Conservation (phyloP, 2,113 vertebrate genomes). For the Lasiurus borealis region DNA sequence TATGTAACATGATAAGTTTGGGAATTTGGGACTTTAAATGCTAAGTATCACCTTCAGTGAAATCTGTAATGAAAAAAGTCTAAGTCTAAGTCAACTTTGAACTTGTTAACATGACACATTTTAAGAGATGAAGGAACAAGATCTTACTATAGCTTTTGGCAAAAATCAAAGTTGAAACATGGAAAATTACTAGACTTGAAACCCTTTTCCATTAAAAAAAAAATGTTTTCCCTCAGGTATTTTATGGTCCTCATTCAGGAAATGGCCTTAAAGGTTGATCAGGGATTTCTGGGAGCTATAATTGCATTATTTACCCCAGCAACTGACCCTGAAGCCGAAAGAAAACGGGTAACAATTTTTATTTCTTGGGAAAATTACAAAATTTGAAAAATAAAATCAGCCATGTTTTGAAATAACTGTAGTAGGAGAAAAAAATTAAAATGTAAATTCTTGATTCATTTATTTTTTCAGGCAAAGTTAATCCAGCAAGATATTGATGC, state of each 20-base stretch:
- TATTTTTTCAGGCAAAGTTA: conserved; percentile 88
- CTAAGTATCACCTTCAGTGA: neutral
- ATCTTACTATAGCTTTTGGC: neutral
- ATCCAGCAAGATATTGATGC: conserved; percentile 92
- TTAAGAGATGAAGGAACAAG: conserved; percentile 12
- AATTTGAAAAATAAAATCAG: neutral
- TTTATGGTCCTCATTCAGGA: conserved; percentile 99
- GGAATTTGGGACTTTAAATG: neutral
- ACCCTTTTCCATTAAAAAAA: neutral
- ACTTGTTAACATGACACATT: neutral
- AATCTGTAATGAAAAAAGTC: neutral
- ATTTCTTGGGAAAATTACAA: conserved; percentile 17
- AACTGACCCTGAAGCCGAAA: conserved; percentile 87
- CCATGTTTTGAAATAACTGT: neutral
- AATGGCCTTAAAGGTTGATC: conserved; percentile 98
- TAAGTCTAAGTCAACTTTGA: neutral
- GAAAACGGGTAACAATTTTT: conserved; percentile 89
- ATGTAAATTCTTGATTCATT: conserved; percentile 61
- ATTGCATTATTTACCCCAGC: conserved; percentile 91
- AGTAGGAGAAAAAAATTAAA: conserved; percentile 20
- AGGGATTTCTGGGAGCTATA: conserved; percentile 94
- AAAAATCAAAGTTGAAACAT: neutral
- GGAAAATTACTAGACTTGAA: conserved; percentile 11
- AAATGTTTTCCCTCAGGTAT: conserved; percentile 88
- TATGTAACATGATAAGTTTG: neutral